Base-by-base conservation (phyloP, 2,797 vertebrate genomes). In the Protonibea diacanthus region DNA sequence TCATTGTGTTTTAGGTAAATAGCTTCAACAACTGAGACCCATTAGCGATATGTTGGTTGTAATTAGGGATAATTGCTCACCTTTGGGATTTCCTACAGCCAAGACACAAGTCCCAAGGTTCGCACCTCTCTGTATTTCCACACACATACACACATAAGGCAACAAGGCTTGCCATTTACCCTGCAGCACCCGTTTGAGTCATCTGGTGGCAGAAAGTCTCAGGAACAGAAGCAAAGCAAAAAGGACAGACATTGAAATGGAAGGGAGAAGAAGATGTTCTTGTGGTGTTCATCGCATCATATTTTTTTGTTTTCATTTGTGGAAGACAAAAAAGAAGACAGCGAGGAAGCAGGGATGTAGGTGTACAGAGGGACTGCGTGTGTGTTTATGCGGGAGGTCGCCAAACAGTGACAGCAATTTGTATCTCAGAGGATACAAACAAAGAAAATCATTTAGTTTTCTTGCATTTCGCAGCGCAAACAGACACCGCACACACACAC, bases 31-130 rank as follows among this genome's bases (percentile, higher is more conserved):
- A 70, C 59, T 45, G 63, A 82, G 84, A 79, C 56, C 29, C 81
- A 87, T 86, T 83, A 83, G 63, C 64, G 75, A 69, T 45, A 82
- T 87, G 72, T 62, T 84, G 44, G 53, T 13, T 62, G 66, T 83
- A 78, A 86, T 89, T 85, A 86, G 44, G 52, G 65, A 63, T 76
- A 84, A 86, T 81, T 85, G 74, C 67, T 80, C 40, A 76, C 77
- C 79, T 87, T 82, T 75, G 84, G 84, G 86, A 76, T 81, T 86
- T 67, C 38, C 52, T 47, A 70, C 68, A 87, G 70, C 76, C 81
- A 74, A 78, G 21, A 76, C 27, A 42, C n/a, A 83, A 86, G 79
- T 83, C 82, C 80, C 80, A 56, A 20, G 53, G 72, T 76, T 85
- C 21, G 11, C 78, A 64, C 40, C 45, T 76, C 68, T 49, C 27